Conservation (phyloP, 2,888 invertebrate genomes). For the Drosophila gaucha region DNA sequence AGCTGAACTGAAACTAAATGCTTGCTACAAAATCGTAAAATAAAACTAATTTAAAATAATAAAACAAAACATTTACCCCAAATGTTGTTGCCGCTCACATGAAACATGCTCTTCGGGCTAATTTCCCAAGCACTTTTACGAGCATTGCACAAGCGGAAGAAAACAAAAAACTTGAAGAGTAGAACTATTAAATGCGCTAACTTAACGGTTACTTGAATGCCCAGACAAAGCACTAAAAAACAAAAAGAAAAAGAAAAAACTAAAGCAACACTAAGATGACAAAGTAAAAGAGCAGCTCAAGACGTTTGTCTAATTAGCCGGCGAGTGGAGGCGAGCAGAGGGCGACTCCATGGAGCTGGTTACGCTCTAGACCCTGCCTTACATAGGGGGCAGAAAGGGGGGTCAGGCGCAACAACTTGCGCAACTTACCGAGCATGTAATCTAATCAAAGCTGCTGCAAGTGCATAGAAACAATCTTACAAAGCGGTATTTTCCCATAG, state of each 20-base stretch:
- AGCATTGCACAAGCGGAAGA: slow-evolving; percentile 57
- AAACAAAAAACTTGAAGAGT: slow-evolving; percentile 29
- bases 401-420: slow-evolving; percentile 17
- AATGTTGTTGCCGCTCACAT: neutral
- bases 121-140: slow-evolving; percentile 56
- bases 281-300: slow-evolving; percentile 23
- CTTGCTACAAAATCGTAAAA: neutral
- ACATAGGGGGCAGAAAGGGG: neutral
- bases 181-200: slow-evolving; percentile 67
- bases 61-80: slow-evolving; percentile 7
- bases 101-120: slow-evolving; percentile 36
- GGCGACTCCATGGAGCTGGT: slow-evolving; percentile 9
- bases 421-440: slow-evolving; percentile 43
- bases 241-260: neutral
- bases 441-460: slow-evolving; percentile 49
- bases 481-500: slow-evolving; percentile 24
- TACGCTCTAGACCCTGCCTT: neutral
- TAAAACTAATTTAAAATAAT: neutral
- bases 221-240: slow-evolving; percentile 10
- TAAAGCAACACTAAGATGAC: slow-evolving; percentile 36
- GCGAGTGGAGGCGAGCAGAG: slow-evolving; percentile 12
- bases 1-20: neutral
- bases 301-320: slow-evolving; percentile 37
- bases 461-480: slow-evolving; percentile 3
- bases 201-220: slow-evolving; percentile 67